Evolutionary conservation across 2,797 vertebrate species (phyloP).

Genomic region (Columba guinea): DNA sequence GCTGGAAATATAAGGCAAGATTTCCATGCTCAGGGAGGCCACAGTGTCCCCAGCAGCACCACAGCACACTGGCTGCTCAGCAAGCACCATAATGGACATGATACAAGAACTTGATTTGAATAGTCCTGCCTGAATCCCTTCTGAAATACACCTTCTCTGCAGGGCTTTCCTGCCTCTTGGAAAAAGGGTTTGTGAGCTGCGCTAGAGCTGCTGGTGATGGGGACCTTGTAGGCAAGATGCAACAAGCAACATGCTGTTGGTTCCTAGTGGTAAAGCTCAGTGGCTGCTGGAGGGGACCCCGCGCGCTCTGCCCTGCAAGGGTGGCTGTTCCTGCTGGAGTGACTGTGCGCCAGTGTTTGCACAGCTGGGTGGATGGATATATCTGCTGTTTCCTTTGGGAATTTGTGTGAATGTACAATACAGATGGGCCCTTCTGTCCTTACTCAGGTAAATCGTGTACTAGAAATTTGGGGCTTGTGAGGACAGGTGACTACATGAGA

Average conservation of each 20-base stretch:
- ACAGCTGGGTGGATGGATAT: not conserved
- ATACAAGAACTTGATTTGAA: not conserved
- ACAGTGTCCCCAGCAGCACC: not conserved
- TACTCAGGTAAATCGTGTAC: slow-evolving; percentile 4
- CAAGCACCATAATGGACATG: not conserved
- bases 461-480: not conserved
- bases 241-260: not conserved
- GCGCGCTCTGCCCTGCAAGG: not conserved
- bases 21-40: not conserved
- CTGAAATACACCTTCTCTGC: not conserved
- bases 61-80: not conserved
- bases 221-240: not conserved
- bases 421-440: slow-evolving; percentile 30
- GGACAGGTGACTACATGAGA: not conserved
- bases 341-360: not conserved
- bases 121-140: not conserved
- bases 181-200: not conserved
- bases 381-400: slow-evolving; percentile 3
- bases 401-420: not conserved
- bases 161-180: not conserved
- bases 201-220: not conserved
- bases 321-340: not conserved
- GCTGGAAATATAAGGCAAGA: not conserved
- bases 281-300: not conserved
- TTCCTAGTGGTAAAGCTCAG: not conserved